Percentiles rank a stretch among this genome's conserved stretches.
Evolutionary conservation across 2,113 vertebrate species (phyloP).

Genomic region (Oenanthe oenanthe): DNA sequence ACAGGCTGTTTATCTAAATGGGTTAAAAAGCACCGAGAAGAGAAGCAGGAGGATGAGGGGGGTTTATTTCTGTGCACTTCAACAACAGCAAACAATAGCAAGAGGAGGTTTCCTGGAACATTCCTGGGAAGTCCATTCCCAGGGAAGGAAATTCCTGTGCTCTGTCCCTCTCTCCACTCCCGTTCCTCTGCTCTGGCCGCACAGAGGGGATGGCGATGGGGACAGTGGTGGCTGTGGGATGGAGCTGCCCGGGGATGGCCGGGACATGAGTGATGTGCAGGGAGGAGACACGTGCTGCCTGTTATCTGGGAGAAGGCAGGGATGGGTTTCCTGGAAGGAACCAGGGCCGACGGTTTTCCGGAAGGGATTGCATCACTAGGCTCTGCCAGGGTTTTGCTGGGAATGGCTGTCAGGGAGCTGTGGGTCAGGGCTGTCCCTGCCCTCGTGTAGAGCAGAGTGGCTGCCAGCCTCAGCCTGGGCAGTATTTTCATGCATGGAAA

Average conservation of each 20-base stretch:
- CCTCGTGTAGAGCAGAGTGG: accelerated
- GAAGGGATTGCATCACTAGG: neutral
- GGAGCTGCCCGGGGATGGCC: neutral
- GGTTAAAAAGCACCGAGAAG: neutral
- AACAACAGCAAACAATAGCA: constrained; percentile 53
- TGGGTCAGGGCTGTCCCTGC: neutral
- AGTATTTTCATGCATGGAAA: neutral
- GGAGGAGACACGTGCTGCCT: neutral
- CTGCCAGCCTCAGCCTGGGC: neutral
- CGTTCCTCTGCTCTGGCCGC: neutral
- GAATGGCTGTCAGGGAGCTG: neutral
- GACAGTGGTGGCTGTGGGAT: neutral
- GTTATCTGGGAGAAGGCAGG: neutral
- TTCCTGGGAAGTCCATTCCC: neutral
- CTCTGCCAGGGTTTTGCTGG: neutral
- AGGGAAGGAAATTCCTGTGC: constrained; percentile 46
- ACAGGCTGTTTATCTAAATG: neutral
- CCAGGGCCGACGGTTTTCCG: accelerated
- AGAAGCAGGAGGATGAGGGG: neutral
- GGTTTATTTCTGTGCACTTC: constrained; percentile 3
- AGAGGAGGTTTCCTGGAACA: constrained; percentile 47
- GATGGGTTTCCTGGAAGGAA: constrained; percentile 50
- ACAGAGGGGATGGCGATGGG: neutral
- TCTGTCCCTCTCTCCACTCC: neutral
- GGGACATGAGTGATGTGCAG: neutral